These are phyloP conservation scores for Echinarachnius parma DNA, from an alignment of 53 echinoderm and acorn worm genomes.

Conservation along the genomic window DNA sequence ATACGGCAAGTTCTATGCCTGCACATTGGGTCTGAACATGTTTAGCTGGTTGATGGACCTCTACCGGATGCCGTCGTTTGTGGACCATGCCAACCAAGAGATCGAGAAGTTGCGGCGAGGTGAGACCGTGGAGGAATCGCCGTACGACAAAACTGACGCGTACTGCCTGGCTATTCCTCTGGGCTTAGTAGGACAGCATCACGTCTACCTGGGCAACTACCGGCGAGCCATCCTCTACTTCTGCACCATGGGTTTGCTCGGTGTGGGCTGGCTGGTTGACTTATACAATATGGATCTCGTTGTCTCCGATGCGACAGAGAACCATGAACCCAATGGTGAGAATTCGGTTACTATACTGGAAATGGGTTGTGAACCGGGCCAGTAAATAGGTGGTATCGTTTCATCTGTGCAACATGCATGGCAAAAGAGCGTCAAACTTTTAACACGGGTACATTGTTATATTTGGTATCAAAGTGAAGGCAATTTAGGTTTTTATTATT, in stretches of 20 bases:
- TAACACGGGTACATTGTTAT: too few species aligned
- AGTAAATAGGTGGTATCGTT: too few species aligned
- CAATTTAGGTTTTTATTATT: too few species aligned
- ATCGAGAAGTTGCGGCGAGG: slow-evolving; percentile 16
- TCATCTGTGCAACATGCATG: too few species aligned
- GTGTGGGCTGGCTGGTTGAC: slow-evolving; percentile 32
- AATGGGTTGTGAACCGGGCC: too few species aligned
- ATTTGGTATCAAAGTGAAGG: too few species aligned
- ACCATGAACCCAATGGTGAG: too few species aligned
- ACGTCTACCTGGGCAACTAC: slow-evolving; percentile 33
- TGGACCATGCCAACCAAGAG: slow-evolving; percentile 41
- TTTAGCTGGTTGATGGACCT: slow-evolving; percentile 54
- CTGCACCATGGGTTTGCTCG: slow-evolving; percentile 23
- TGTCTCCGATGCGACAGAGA: slow-evolving; percentile 9
- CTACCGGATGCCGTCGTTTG: slow-evolving; percentile 51
- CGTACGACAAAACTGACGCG: slow-evolving; percentile 16
- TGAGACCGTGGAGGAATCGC: background rate
- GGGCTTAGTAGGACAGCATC: slow-evolving; percentile 18
- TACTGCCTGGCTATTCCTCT: slow-evolving; percentile 14
- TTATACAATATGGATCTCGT: slow-evolving; percentile 23
- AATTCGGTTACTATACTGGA: too few species aligned
- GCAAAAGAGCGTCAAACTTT: too few species aligned
- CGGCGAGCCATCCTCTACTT: slow-evolving; percentile 22
- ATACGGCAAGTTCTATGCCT: slow-evolving; percentile 31
- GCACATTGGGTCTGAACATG: slow-evolving; percentile 21